Conservation (phyloP, 2,113 vertebrate species). For the Alouatta palliata region DNA sequence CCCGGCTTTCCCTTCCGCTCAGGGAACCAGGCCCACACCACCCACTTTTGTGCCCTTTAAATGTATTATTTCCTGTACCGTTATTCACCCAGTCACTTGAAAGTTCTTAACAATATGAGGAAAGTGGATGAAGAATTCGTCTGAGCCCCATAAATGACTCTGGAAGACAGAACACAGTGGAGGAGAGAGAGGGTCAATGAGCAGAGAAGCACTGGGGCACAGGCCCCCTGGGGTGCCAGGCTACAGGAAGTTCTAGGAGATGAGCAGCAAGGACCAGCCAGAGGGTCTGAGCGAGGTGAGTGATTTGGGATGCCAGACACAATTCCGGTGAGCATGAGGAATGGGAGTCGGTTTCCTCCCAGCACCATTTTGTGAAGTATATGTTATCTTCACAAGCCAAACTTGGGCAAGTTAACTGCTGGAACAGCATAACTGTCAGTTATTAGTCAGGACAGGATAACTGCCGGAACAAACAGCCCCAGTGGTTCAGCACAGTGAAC, state of each 20-base stretch:
- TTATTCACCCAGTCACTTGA: no score
- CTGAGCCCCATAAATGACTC: background rate
- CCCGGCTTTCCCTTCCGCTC: background rate
- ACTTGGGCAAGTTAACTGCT: background rate
- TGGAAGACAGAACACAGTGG: background rate
- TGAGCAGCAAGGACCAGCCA: background rate
- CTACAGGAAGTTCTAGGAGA: background rate
- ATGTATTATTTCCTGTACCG: background rate
- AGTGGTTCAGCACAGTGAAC: background rate
- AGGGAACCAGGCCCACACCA: background rate
- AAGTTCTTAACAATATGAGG: background rate
- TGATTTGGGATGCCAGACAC: background rate
- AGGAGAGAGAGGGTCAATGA: background rate
- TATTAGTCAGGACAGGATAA: background rate
- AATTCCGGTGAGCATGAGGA: background rate
- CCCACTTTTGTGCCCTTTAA: background rate
- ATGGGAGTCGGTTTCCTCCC: fast-evolving
- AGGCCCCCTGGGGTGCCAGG: no score
- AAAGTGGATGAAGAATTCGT: background rate
- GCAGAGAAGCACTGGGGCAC: background rate
- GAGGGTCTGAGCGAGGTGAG: background rate
- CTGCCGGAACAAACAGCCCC: background rate
- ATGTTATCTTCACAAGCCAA: background rate
- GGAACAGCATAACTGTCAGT: background rate
- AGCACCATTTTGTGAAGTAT: background rate